These are phyloP conservation scores for Muschampia plurimacula DNA, from an alignment of 2,888 invertebrate species.

Conservation along the genomic window DNA sequence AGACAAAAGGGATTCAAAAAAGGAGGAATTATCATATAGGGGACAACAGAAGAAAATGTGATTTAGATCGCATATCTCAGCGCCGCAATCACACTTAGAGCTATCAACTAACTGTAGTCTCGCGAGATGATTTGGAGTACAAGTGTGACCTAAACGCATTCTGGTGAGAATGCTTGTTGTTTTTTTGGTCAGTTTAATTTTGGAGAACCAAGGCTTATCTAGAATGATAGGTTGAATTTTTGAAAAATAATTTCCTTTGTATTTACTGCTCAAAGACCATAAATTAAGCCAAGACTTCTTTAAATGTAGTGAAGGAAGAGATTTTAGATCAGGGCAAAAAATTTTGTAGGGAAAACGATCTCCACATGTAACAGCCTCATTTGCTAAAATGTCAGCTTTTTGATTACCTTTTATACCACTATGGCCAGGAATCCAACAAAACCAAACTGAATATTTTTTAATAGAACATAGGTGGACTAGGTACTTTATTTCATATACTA, in stretches of 20 bases:
- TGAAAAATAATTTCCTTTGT: not conserved
- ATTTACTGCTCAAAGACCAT: not conserved
- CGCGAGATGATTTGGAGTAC: not conserved
- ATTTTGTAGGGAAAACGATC: not conserved
- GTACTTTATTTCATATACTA: no score
- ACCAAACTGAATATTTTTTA: not conserved
- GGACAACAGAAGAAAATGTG: not conserved
- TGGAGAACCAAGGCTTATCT: not conserved
- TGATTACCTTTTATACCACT: not conserved
- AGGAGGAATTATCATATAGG: not conserved
- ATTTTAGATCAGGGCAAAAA: not conserved
- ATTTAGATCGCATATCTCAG: not conserved
- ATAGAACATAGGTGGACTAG: no score
- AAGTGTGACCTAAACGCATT: not conserved
- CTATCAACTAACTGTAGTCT: not conserved
- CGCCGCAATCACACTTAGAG: not conserved
- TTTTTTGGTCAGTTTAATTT: not conserved
- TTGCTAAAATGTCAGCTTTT: no score
- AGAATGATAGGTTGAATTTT: not conserved
- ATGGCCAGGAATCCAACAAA: not conserved
- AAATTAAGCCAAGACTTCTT: not conserved
- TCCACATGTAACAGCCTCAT: not conserved
- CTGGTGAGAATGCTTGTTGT: not conserved
- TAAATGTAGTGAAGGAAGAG: not conserved
- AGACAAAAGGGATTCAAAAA: not conserved